Evolutionary conservation across 2,797 vertebrate genomes (phyloP).

Genomic region (Argyrosomus regius): DNA sequence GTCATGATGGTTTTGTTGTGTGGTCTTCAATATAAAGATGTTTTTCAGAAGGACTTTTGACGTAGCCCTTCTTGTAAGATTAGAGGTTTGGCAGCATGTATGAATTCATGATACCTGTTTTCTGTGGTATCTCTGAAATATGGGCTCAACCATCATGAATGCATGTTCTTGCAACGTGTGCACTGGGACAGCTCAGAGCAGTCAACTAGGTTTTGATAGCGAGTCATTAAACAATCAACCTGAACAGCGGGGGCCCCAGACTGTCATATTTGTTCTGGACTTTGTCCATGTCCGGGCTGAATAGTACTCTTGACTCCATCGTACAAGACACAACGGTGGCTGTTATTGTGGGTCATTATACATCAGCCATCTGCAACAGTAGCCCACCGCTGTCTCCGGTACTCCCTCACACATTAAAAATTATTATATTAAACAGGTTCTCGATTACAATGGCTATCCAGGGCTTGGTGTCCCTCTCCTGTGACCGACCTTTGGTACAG

Average conservation of each 20-base stretch:
- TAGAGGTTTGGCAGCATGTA: constrained; percentile 8
- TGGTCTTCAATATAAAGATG: not conserved
- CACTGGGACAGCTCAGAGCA: constrained; percentile 2
- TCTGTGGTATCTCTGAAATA: not conserved
- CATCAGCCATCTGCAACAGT: constrained; percentile 44
- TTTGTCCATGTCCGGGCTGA: constrained; percentile 28
- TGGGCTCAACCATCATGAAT: not conserved
- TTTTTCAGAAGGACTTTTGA: not conserved
- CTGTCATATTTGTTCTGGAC: constrained; percentile 41
- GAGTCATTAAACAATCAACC: constrained; percentile 23
- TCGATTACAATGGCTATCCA: constrained; percentile 21
- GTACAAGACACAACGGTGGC: constrained; percentile 9
- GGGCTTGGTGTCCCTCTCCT: constrained; percentile 38
- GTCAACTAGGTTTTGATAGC: constrained; percentile 4
- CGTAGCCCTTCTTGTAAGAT: not conserved
- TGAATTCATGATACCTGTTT: not conserved
- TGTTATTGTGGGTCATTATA: constrained; percentile 49
- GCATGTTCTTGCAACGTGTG: not conserved
- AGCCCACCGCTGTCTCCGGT: constrained; percentile 20
- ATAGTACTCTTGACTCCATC: constrained; percentile 15
- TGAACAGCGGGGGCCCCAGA: not conserved
- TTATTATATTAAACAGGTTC: constrained; percentile 32
- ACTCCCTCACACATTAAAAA: constrained; percentile 39
- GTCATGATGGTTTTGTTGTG: not conserved
- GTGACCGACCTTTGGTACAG: constrained; percentile 34